Base-by-base conservation (phyloP, 92 coral and sea anemone genomes). In the Palythoa heliodiscus region DNA sequence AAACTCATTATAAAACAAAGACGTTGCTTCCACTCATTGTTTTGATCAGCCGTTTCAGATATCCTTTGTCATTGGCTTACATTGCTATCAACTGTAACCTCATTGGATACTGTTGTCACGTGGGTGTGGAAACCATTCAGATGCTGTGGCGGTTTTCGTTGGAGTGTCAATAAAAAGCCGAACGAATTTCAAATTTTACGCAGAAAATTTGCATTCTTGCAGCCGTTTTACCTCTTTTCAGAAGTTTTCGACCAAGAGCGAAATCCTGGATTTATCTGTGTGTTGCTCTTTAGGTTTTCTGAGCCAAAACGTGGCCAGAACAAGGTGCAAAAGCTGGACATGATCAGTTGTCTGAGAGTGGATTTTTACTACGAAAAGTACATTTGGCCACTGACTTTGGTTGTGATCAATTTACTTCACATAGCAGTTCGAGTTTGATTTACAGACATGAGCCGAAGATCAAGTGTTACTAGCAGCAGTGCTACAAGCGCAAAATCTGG, bases 131-230 rank as follows among this genome's bases (percentile, higher is more conserved):
- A 88, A 91, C 94, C 93, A 88, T 91, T 93, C 92, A 95, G 91
- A 89, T 89, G 91, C 87, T 86, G 93, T 93, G 98, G 95, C 95
- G 95, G 95, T 95, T 95, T 92, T 92, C 88, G 86, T 76, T 82
- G 88, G 71, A 88, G 81, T 89, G 92, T 94, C 98, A 94, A 94
- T 93, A 94, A 88, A 94, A 88, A 78, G 73, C 85, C 85, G 92
- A 81, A 86, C 91, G 87, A 86, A 89, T 86, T 90, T 86, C 89
- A 88, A 92, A 90, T 85, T 73, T 86, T 87, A 52, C 60, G 64
- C 25, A 17, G 75, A 80, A 63, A 64, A 48, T 80, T 37, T 80
- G 75, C 84, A 80, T 80, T 80, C 84, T 80, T 80, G 84, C 84
- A 80, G 74, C 40, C 14, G 48, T 64, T 75, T 67, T 80, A 66